Base-by-base conservation (phyloP, 2,888 invertebrate species). In the Athalia rosae region DNA sequence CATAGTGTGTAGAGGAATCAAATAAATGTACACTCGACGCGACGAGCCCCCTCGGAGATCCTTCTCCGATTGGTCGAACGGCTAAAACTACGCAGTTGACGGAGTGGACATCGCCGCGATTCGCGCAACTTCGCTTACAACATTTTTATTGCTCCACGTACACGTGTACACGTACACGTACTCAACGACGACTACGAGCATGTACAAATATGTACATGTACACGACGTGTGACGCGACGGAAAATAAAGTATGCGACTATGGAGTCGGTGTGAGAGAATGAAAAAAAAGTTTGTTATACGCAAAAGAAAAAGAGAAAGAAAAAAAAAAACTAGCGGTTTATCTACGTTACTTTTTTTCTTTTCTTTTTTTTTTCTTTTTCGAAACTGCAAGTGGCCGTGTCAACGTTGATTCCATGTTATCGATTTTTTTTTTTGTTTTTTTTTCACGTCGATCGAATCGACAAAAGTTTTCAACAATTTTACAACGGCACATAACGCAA, bases 11-110 rank as follows among this genome's bases (percentile, higher is more conserved):
- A 47, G 9, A 53, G n/a, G 53, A 53, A 53, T 53, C 53, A 6
- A 43, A 63, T 41, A 63, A n/a, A n/a, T n/a, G n/a, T n/a, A n/a
- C n/a, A n/a, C 43, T 50, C 15, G 67, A 8, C 67, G 67, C 67
- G 67, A 50, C 53, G 53, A 53, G 67, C 67, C 67, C 45, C 67
- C 41, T 28, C 3, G 28, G 50, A 48, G 4, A 67, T 48, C 67
- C 28, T 28, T 11, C 50, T 48, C 28, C 28, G 67, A 67, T 67
- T 67, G 67, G 67, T 9, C 28, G 67, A 47, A 67, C 13, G 28
- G 41, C 43, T 6, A 62, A 67, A 67, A 67, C 67, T 67, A 67
- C 67, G 67, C 67, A 67, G 67, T 11, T 11, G 15, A 50, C 7
- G 64, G n/a, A 45, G 15, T 15, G 13, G 3, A 15, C 43, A 15